A percentile compares a stretch with the other conserved stretches of the same genome.
phyloP scores from a whole-genome alignment of 1,140 invertebrate species.

The Maconellicoccus hirsutus region DNA sequence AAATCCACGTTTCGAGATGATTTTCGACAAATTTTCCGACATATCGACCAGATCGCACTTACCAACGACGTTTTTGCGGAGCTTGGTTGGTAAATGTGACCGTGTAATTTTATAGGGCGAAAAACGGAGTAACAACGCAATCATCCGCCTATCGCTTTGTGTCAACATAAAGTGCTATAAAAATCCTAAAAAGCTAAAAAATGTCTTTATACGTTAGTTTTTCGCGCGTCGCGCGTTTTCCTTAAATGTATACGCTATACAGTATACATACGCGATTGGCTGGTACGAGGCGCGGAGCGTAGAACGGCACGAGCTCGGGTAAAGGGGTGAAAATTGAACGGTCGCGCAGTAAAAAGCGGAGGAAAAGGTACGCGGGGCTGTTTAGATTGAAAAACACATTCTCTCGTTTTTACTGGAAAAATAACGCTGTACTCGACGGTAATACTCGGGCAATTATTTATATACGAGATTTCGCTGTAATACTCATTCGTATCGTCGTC shows the following conservation, averaged over 20 bases:
- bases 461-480: too few species aligned
- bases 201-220: conserved; percentile 1
- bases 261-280: too few species aligned
- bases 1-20: too few species aligned
- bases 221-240: neutral
- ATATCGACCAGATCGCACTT: too few species aligned
- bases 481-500: too few species aligned
- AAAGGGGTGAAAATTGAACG: neutral
- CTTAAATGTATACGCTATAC: neutral
- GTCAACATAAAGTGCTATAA: conserved; percentile 1
- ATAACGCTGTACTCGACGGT: too few species aligned
- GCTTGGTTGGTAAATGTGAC: neutral
- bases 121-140: neutral
- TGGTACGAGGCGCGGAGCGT: neutral
- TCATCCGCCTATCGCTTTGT: conserved; percentile 7
- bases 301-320: too few species aligned
- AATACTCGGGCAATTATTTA: too few species aligned
- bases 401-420: too few species aligned
- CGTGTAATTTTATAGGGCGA: neutral
- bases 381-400: too few species aligned
- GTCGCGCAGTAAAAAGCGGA: too few species aligned
- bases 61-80: neutral
- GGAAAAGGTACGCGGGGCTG: neutral
- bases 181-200: neutral
- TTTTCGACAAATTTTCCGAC: too few species aligned